Evolutionary conservation across 2,888 invertebrate genomes (phyloP).

Genomic region (Lottia gigantea): DNA sequence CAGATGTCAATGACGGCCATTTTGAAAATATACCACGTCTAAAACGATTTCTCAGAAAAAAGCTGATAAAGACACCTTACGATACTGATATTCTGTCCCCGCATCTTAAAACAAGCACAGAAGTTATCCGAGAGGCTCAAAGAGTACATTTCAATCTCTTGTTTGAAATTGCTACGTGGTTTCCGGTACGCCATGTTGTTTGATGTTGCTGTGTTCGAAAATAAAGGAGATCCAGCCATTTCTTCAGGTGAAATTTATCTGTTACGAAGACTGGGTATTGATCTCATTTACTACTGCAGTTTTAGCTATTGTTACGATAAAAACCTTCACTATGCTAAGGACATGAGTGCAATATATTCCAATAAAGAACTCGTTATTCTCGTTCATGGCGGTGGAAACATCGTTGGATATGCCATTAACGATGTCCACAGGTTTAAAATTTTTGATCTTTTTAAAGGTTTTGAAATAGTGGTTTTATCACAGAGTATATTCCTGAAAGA

Average conservation of each 20-base stretch:
- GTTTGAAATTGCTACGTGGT: constrained; percentile 14
- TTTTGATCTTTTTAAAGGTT: constrained; percentile 20
- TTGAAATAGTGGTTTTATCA: constrained; percentile 24
- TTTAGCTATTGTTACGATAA: constrained; percentile 1
- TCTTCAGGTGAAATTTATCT: constrained; percentile 28
- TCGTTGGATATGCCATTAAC: constrained; percentile 18
- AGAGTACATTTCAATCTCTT: constrained; percentile 22
- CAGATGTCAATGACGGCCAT: not conserved
- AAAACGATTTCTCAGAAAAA: not conserved
- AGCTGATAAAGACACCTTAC: not conserved
- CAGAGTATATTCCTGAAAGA: constrained; percentile 26
- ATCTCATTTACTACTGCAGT: constrained; percentile 23
- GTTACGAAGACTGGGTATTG: constrained; percentile 19
- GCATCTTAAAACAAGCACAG: constrained; percentile 13
- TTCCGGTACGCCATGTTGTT: constrained; percentile 27
- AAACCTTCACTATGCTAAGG: constrained; percentile 13
- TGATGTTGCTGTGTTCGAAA: constrained; percentile 30
- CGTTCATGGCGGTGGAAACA: constrained; percentile 1
- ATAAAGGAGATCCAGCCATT: constrained; percentile 37
- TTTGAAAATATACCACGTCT: not conserved
- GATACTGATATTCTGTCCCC: constrained; percentile 18
- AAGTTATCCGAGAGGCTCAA: constrained; percentile 24
- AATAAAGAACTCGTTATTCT: constrained; percentile 13
- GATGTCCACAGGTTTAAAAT: constrained; percentile 16
- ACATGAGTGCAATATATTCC: constrained; percentile 10